Evolutionary conservation across 2,113 vertebrate genomes (phyloP), one percentile per base, ranked within the genome.

Genomic region (Siphamia tubifer): DNA sequence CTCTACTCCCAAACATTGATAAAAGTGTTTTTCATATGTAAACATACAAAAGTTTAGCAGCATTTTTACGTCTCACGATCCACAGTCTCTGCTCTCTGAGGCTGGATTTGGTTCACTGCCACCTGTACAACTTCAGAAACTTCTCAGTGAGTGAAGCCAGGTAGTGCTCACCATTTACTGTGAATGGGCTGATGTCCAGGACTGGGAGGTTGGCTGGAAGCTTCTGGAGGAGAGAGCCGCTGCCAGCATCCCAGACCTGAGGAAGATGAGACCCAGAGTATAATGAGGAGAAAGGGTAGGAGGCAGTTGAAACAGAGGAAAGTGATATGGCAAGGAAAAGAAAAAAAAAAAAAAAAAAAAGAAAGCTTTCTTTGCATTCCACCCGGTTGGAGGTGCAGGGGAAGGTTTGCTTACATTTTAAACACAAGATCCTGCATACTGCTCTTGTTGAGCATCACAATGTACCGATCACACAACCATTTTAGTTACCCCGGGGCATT

Each of bases 121-220:
- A 99, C 74, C 82, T 95, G 90, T 98, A 96, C 48, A 98, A 75
- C 74, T 95, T 96, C 40, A 98, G 92, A 64, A 74, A 91, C 86
- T 96, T 99, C 90, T 97, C 96, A 0, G 97, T 99, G 23, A 99
- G 92, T 1, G 95, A 94, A 7, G 95, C 95, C 84, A 99, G 86
- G 69, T 93, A 93, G 82, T 89, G 93, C 23, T 61, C 91, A 19
- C 92, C 92, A 55, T 96, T 98, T 69, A 92, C 91, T 6, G 92
- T 87, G 60, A 98, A 92, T 0, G 96, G 94, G 36, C 94, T 96
- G 87, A 99, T 94, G 71, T 97, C 96, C 88, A 99, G 56, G 51
- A 98, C 94, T 0, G 97, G 96, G 6, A 96, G 91, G 80, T 97
- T 93, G 0, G 93, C 90, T 3, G 93, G 92, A 13, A 99, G 91